Conservation (phyloP, 2,888 invertebrate genomes). For the Meteorus colon region DNA sequence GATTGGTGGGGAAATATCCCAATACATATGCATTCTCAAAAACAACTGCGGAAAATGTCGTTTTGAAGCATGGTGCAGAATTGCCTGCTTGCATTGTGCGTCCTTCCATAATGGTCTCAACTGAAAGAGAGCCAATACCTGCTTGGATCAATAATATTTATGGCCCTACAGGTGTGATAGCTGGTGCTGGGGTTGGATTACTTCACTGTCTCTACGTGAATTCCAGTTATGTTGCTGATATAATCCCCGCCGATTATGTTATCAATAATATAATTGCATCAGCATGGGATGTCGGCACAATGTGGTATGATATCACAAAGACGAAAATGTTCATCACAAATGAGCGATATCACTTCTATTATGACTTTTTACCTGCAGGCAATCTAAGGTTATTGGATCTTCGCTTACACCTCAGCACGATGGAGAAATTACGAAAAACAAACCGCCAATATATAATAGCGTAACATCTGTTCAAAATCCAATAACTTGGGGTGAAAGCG, state of each 20-base stretch:
- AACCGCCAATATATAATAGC: constrained; percentile 85
- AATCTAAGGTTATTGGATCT: background rate
- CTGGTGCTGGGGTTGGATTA: constrained; percentile 77
- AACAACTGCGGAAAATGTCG: constrained; percentile 80
- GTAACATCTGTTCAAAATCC: constrained; percentile 90
- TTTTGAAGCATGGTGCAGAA: constrained; percentile 75
- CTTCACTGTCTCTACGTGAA: constrained; percentile 77
- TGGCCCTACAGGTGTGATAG: constrained; percentile 78
- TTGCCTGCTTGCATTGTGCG: constrained; percentile 81
- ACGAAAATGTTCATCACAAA: background rate
- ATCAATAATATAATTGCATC: constrained; percentile 78
- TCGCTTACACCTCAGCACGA: constrained; percentile 63
- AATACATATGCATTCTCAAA: constrained; percentile 86
- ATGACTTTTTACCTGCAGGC: constrained; percentile 11
- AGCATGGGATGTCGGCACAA: constrained; percentile 74
- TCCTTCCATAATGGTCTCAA: constrained; percentile 78
- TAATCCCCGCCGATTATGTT: constrained; percentile 82
- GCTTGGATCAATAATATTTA: constrained; percentile 85
- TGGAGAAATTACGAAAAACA: too few species aligned
- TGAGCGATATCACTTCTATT: too few species aligned
- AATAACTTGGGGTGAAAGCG: constrained; percentile 83
- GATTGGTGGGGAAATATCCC: constrained; percentile 76
- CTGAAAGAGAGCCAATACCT: constrained; percentile 71
- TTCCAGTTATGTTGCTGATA: constrained; percentile 76
- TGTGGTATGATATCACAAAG: background rate